A percentile compares a stretch with the other conserved stretches of the same genome.
Evolutionary conservation across 2,888 invertebrate genomes (phyloP).

Genomic region (Pseudococcus viburni): DNA sequence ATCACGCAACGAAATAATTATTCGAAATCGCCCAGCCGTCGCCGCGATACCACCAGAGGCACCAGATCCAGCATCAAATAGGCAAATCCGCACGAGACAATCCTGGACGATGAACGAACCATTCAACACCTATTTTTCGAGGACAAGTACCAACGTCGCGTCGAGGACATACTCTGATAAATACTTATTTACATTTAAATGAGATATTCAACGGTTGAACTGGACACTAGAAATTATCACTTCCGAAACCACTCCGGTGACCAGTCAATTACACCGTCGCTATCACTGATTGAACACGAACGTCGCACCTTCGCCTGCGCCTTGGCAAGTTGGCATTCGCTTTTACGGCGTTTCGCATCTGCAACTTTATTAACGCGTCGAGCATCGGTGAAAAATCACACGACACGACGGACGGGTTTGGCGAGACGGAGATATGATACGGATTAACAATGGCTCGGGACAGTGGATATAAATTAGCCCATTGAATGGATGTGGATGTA

Average conservation of each 20-base stretch:
- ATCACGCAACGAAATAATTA: neutral
- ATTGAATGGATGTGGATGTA: neutral
- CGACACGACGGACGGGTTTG: neutral
- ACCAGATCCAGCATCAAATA: too few relatives aligned
- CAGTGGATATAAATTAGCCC: neutral
- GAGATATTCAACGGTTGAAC: neutral
- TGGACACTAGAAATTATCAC: neutral
- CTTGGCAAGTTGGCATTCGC: neutral
- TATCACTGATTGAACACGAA: neutral
- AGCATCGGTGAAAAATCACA: neutral
- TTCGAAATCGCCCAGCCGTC: neutral
- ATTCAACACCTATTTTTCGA: neutral
- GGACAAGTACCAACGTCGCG: neutral
- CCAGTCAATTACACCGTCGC: neutral
- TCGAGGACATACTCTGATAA: conserved; percentile 15
- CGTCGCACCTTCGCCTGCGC: neutral
- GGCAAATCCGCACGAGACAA: neutral
- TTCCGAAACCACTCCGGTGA: neutral
- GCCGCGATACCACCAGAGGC: neutral
- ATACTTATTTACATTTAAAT: conserved; percentile 7
- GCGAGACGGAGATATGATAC: too few relatives aligned
- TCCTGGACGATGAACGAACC: neutral
- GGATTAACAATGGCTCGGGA: neutral
- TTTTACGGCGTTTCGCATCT: conserved; percentile 46
- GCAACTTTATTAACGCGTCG: conserved; percentile 39